Base-by-base conservation (phyloP, 2,113 vertebrate species). In the Chlorodrepanis virens region DNA sequence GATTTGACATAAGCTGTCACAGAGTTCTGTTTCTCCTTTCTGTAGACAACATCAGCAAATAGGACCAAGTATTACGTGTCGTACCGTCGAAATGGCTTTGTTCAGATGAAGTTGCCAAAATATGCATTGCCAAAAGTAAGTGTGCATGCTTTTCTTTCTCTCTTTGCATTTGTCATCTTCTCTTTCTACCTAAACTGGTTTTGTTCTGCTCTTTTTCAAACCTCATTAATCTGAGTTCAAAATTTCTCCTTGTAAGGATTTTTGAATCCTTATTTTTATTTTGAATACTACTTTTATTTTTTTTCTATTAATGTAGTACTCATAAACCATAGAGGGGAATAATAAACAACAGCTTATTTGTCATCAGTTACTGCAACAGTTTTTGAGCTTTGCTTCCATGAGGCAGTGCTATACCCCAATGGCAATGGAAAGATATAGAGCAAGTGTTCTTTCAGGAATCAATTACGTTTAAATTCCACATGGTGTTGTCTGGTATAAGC, bases 51-150 rank as follows among this genome's bases (percentile, higher is more conserved):
- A 31, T 97, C 98, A 60, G 97, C 98, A 45, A 99, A 99, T 96
- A 97, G 97, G 35, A 99, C 99, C 71, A 99, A 98, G 75, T 98
- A 99, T 94, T 99, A 98, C 0, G 98, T 99, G 47, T 99, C 99
- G 8, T 98, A 99, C 39, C 98, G 96, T 12, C 98, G 99, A 47
- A 98, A 97, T 25, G 98, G 98, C 27, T 99, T 99, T 71, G 97
- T 99, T 40, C 99, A 98, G 96, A 99, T 99, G 99, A 99, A 98
- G 86, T 97, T 99, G 83, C 99, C 99, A 39, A 99, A 99, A 96
- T 99, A 99, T 0, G 97, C 99, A 1, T 72, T 99, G 78, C 98
- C 99, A 5, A 99, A 99, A 99, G 99, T 99, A 98, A 90, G 97
- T 49, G 25, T 10, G 14, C 5, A 14, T 5, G 4, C 24, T 77